Evolutionary conservation across 2,797 vertebrate genomes (phyloP).

Genomic region (Tapirus indicus): DNA sequence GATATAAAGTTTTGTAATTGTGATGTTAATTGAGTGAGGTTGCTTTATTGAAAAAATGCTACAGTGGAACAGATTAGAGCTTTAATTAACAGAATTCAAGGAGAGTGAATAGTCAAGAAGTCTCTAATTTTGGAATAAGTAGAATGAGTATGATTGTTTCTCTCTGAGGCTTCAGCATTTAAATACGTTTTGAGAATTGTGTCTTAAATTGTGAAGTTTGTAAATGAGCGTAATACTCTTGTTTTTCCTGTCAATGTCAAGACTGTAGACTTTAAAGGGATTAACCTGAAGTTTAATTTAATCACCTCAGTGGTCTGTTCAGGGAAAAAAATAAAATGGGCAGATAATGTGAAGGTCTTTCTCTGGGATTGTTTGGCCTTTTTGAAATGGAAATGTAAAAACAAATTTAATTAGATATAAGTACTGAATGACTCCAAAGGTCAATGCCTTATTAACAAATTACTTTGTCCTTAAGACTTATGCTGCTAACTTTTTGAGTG

Average conservation of each 20-base stretch:
- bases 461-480: constrained; percentile 68
- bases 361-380: constrained; percentile 87
- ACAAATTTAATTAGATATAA: constrained; percentile 81
- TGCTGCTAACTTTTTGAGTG: neutral
- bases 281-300: constrained; percentile 83
- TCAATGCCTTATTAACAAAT: constrained; percentile 65
- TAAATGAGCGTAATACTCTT: constrained; percentile 63
- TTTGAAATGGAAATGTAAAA: constrained; percentile 81
- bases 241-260: constrained; percentile 70
- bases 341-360: constrained; percentile 89
- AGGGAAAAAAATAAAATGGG: constrained; percentile 87
- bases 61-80: constrained; percentile 5
- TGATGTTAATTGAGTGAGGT: neutral
- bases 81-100: constrained; percentile 57
- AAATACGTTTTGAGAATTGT: constrained; percentile 74
- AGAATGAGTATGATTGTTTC: constrained; percentile 52
- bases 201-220: constrained; percentile 60
- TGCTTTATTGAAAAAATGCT: constrained; percentile 54
- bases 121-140: constrained; percentile 58
- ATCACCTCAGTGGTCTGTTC: constrained; percentile 82
- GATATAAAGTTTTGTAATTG: constrained; percentile 7
- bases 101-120: neutral
- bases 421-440: constrained; percentile 75
- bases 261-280: constrained; percentile 79
- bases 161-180: constrained; percentile 51